Conservation (phyloP, 2,888 invertebrate species). For the Hedya salicella region DNA sequence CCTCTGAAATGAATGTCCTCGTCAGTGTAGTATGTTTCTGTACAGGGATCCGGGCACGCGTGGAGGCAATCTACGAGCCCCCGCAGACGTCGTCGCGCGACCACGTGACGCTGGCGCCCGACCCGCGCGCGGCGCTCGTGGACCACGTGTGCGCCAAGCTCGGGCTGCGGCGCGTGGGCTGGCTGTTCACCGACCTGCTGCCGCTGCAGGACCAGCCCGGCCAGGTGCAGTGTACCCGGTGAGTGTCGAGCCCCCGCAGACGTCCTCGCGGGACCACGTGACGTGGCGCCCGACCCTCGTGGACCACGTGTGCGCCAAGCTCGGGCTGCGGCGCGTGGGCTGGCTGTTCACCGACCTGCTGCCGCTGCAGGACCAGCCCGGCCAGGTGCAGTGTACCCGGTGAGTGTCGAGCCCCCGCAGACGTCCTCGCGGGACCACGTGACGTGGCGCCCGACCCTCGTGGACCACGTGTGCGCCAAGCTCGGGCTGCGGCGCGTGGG, state of each 20-base stretch:
- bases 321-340: too few species aligned
- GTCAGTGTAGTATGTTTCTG: not conserved
- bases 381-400: too few species aligned
- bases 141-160: constrained; percentile 91
- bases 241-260: constrained; percentile 66
- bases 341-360: too few species aligned
- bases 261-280: too few species aligned
- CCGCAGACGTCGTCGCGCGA: constrained; percentile 95
- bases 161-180: constrained; percentile 93
- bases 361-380: too few species aligned
- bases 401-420: too few species aligned
- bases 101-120: constrained; percentile 84
- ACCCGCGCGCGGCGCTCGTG: constrained; percentile 89
- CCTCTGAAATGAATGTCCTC: too few species aligned
- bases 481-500: not conserved
- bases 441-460: too few species aligned
- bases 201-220: constrained; percentile 93
- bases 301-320: too few species aligned
- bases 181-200: constrained; percentile 99
- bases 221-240: constrained; percentile 89
- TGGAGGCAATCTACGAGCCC: constrained; percentile 98
- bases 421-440: too few species aligned
- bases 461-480: constrained; percentile 79
- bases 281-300: not conserved
- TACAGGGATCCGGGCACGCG: constrained; percentile 91